Conservation (phyloP, 2,888 invertebrate species). For the Ochlodes sylvanus region DNA sequence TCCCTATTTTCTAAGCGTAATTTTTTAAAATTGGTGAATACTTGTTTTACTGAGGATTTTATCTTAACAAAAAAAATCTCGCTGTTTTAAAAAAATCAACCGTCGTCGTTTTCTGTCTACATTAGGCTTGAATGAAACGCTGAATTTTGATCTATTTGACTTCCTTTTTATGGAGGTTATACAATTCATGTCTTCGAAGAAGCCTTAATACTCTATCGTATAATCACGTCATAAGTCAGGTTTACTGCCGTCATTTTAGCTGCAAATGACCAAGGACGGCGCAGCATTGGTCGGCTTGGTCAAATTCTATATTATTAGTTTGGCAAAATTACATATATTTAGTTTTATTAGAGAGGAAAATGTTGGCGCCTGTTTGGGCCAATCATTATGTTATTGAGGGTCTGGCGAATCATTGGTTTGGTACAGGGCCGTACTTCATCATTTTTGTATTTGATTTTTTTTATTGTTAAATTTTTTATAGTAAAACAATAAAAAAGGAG, state of each 20-base stretch:
- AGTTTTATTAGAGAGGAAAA: conserved; percentile 61
- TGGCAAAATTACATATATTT: conserved; percentile 44
- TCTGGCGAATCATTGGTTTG: conserved; percentile 56
- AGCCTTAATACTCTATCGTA: background rate
- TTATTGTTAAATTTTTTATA: too few species aligned
- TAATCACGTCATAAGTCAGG: conserved; percentile 17
- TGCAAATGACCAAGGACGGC: conserved; percentile 56
- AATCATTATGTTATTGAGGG: conserved; percentile 72
- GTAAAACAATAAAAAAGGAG: too few species aligned
- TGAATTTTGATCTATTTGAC: too few species aligned
- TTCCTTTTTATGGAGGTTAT: too few species aligned
- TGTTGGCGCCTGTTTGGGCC: conserved; percentile 78
- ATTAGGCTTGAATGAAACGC: too few species aligned
- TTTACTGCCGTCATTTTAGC: conserved; percentile 36
- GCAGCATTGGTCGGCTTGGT: conserved; percentile 59
- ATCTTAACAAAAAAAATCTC: too few species aligned
- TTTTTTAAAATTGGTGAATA: too few species aligned
- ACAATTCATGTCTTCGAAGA: background rate
- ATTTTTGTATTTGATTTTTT: background rate
- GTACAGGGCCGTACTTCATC: conserved; percentile 55
- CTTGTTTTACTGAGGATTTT: too few species aligned
- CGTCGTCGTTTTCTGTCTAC: too few species aligned
- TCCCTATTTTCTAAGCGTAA: too few species aligned
- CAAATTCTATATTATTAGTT: conserved; percentile 77
- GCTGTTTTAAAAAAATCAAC: too few species aligned